Evolutionary conservation across 2,113 vertebrate species (phyloP), one percentile per base, ranked within the genome.

Genomic region (Microtus oregoni): DNA sequence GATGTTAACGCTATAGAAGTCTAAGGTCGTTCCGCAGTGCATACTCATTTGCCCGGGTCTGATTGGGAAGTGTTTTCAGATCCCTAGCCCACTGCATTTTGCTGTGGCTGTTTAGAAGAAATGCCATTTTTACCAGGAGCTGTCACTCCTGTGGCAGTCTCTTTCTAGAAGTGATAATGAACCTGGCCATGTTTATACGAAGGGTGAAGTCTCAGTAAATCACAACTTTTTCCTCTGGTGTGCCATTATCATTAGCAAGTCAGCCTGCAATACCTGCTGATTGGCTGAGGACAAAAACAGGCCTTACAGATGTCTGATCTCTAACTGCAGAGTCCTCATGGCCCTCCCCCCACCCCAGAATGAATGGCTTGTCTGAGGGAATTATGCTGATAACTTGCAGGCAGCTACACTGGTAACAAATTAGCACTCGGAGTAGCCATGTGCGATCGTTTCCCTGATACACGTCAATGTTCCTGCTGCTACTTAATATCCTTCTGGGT

Each of bases 141-240:
- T 95, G 94, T 97, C 97, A 94, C 73, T 67, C 91, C 22, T 10
- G 19, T 92, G 61, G 67, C 70, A 97, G 47, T 91, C 83, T 92
- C 76, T 58, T 96, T 97, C 90, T 95, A 5, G 55, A 97, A 96
- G 92, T 77, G 92, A 92, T 94, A 95, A 95, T 94, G 86, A 98
- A 95, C 95, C 92, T 96, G 55, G 89, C 92, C 72, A 5, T 95
- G 87, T 96, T 96, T 89, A 0, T 28, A 76, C 19, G 76, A 95
- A 90, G 63, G 90, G 38, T 26, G 20, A 75, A 14, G 61, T 87
- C 52, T 89, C 82, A 73, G 88, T 95, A 86, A 97, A 89, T 97
- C 93, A 95, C 91, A 96, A 75, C 1, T 12, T n/a, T 75, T 75
- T 75, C 63, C 8, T 76, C 95, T 89, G 96, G 91, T 82, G 12